These are phyloP conservation scores for Campaea margaritaria DNA, from an alignment of 2,888 invertebrate species.

Conservation along the genomic window DNA sequence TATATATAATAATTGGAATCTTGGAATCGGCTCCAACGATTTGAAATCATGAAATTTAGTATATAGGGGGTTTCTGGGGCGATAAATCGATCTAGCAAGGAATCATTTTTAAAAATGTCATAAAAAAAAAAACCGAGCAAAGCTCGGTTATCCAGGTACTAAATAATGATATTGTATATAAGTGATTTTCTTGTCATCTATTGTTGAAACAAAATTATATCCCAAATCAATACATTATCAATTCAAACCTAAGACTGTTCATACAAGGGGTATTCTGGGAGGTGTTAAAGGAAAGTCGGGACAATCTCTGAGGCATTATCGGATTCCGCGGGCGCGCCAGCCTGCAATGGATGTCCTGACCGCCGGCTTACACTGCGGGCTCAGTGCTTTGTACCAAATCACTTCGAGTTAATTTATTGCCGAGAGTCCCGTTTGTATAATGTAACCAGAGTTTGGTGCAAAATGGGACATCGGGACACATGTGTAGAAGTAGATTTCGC, in stretches of 20 bases:
- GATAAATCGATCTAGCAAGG: too few relatives aligned
- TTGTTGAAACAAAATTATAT: conserved; percentile 2
- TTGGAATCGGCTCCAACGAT: too few relatives aligned
- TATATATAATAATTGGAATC: too few relatives aligned
- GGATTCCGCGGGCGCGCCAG: conserved; percentile 79
- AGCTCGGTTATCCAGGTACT: too few relatives aligned
- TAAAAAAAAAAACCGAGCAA: too few relatives aligned
- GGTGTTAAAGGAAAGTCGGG: conserved; percentile 81
- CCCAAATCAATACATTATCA: conserved; percentile 32
- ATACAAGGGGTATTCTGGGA: conserved; percentile 62
- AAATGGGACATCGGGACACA: conserved; percentile 6
- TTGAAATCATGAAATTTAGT: too few relatives aligned
- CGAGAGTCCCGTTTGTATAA: conserved; percentile 57
- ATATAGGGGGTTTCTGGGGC: too few relatives aligned
- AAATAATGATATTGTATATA: too few relatives aligned
- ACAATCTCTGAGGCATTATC: conserved; percentile 83
- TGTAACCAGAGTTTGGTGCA: conserved; percentile 6
- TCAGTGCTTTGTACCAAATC: conserved; percentile 84
- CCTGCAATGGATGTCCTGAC: conserved; percentile 81
- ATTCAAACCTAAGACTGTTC: conserved; percentile 57
- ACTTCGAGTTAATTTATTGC: conserved; percentile 82
- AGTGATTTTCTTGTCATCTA: too few relatives aligned
- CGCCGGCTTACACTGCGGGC: conserved; percentile 78
- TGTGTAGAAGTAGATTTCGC: not conserved
- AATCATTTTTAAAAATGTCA: too few relatives aligned